A percentile compares a stretch with the other conserved stretches of the same genome.
Evolutionary conservation across 1,140 invertebrate genomes (phyloP).

Genomic region (Drosophila grimshawi): DNA sequence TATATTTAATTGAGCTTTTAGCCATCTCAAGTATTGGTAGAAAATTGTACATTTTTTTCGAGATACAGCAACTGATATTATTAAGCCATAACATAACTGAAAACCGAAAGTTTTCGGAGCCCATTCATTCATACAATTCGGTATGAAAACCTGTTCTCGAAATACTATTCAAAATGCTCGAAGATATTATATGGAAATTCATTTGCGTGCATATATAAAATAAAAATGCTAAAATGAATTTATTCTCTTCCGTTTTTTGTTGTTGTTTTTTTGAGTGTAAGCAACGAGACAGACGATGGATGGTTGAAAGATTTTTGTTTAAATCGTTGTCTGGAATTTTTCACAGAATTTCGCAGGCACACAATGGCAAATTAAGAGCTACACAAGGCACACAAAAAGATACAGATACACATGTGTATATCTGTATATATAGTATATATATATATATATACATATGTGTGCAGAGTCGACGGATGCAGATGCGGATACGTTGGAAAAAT

Average conservation of each 20-base stretch:
- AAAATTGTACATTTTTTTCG: too few relatives aligned
- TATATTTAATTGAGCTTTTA: too few relatives aligned
- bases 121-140: background rate
- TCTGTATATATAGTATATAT: too few relatives aligned
- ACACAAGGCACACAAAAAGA: conserved; percentile 18
- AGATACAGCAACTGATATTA: background rate
- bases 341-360: conserved; percentile 52
- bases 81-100: background rate
- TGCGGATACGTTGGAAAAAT: conserved; percentile 30
- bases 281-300: conserved; percentile 45
- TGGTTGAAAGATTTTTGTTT: too few relatives aligned
- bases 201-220: too few relatives aligned
- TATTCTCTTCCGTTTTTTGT: background rate
- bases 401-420: conserved; percentile 47
- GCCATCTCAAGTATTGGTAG: too few relatives aligned
- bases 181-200: too few relatives aligned
- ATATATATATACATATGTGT: too few relatives aligned
- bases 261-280: conserved; percentile 38
- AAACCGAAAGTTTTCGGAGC: too few relatives aligned
- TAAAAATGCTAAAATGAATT: too few relatives aligned
- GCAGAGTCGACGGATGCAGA: conserved; percentile 21
- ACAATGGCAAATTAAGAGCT: conserved; percentile 50
- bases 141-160: background rate
- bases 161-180: background rate
- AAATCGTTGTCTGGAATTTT: conserved; percentile 42